A percentile compares a stretch with the other conserved stretches of the same genome.
Evolutionary conservation across 2,113 vertebrate species (phyloP).

Genomic region (Myotis davidii): DNA sequence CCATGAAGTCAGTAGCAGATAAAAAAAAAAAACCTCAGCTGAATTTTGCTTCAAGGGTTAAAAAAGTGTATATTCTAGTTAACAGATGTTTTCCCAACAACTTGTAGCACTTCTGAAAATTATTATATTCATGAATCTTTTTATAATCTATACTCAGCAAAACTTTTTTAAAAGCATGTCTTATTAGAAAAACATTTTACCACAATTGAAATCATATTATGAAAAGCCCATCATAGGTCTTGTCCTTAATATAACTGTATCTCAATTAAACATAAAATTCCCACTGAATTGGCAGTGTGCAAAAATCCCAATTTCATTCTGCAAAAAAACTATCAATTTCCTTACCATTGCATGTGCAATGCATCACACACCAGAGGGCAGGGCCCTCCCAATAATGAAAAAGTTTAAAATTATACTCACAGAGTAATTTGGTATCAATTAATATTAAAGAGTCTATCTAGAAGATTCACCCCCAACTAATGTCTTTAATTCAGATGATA

Average conservation of each 20-base stretch:
- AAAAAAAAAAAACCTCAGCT: neutral
- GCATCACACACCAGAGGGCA: neutral
- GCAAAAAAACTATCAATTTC: neutral
- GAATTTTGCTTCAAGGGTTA: neutral
- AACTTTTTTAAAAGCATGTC: neutral
- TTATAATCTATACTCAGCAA: neutral
- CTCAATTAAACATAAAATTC: conserved; percentile 13
- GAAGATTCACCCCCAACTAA: neutral
- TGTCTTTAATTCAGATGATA: neutral
- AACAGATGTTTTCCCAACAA: neutral
- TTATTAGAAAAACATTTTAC: conserved; percentile 20
- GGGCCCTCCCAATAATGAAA: neutral
- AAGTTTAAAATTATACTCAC: conserved; percentile 1
- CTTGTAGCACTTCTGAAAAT: neutral
- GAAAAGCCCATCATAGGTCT: neutral
- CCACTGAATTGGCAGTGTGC: neutral
- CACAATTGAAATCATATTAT: neutral
- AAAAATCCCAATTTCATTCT: conserved; percentile 5
- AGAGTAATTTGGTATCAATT: neutral
- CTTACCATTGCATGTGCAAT: neutral
- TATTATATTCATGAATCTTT: neutral
- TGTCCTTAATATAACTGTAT: neutral
- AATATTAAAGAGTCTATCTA: neutral
- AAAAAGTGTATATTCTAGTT: neutral
- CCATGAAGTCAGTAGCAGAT: neutral